These are phyloP conservation scores for Corythornis vintsioides DNA, from an alignment of 2,113 vertebrate genomes.

Conservation along the genomic window DNA sequence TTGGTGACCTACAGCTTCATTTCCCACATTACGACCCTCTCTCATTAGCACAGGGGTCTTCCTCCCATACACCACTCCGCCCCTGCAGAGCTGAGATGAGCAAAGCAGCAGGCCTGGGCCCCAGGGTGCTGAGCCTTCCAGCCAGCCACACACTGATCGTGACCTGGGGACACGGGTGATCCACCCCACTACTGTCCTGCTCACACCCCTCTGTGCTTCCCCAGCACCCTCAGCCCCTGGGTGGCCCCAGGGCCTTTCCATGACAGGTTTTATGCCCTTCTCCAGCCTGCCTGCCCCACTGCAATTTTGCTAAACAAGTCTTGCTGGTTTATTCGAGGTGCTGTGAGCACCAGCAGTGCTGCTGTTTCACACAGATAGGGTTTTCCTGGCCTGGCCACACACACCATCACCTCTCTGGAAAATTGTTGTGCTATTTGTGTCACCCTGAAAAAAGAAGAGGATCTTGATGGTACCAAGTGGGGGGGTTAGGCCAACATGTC, in stretches of 20 bases:
- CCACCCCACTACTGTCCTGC: too few relatives aligned
- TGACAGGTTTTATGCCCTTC: neutral
- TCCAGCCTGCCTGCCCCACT: neutral
- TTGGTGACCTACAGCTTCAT: neutral
- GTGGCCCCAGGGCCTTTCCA: neutral
- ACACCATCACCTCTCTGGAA: neutral
- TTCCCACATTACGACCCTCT: neutral
- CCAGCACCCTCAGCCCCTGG: neutral
- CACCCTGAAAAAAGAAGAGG: neutral
- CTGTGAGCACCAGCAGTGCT: neutral
- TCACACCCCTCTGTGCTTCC: accelerated
- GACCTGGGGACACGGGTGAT: neutral
- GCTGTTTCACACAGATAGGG: neutral
- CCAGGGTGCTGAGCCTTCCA: neutral
- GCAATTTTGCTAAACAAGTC: neutral
- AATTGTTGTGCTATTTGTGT: neutral
- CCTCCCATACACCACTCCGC: accelerated
- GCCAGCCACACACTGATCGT: neutral
- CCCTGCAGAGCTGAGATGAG: neutral
- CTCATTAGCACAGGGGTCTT: neutral
- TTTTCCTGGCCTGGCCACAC: neutral
- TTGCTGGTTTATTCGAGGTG: neutral
- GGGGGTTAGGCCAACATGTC: neutral
- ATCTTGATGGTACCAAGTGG: neutral
- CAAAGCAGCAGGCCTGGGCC: neutral